Percentiles rank a stretch among this genome's conserved stretches.
Evolutionary conservation across 2,888 invertebrate genomes (phyloP).

Genomic region (Pachliopta kotzebuea): DNA sequence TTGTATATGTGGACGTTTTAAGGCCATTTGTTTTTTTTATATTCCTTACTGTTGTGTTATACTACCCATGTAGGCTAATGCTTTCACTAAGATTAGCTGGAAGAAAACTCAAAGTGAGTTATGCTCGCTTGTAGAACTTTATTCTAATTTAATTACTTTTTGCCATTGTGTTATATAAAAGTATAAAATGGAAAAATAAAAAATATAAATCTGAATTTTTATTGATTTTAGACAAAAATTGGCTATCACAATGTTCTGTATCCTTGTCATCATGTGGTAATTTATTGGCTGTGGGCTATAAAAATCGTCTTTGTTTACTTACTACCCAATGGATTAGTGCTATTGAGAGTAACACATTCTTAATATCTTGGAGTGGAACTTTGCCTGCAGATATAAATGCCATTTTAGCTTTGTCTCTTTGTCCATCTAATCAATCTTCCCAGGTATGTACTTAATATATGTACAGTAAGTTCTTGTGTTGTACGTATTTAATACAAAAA

Average conservation of each 20-base stretch:
- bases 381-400: slow-evolving; percentile 62
- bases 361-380: slow-evolving; percentile 74
- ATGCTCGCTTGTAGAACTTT: no score
- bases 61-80: no score
- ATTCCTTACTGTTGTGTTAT: no score
- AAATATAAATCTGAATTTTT: background rate
- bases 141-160: no score
- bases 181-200: no score
- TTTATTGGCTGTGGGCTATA: slow-evolving; percentile 63
- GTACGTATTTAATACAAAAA: background rate
- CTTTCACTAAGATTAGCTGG: no score
- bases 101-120: no score
- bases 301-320: slow-evolving; percentile 63
- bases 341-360: slow-evolving; percentile 63
- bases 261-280: slow-evolving; percentile 72
- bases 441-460: slow-evolving; percentile 49
- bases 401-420: slow-evolving; percentile 62
- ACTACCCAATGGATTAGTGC: slow-evolving; percentile 73
- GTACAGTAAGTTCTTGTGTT: background rate
- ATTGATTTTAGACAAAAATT: slow-evolving; percentile 59
- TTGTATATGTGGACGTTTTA: no score
- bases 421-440: slow-evolving; percentile 69
- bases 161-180: no score
- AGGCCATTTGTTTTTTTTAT: no score
- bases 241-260: slow-evolving; percentile 67